These are phyloP conservation scores for Chelon auratus DNA, from an alignment of 2,797 vertebrate genomes.

Conservation along the genomic window DNA sequence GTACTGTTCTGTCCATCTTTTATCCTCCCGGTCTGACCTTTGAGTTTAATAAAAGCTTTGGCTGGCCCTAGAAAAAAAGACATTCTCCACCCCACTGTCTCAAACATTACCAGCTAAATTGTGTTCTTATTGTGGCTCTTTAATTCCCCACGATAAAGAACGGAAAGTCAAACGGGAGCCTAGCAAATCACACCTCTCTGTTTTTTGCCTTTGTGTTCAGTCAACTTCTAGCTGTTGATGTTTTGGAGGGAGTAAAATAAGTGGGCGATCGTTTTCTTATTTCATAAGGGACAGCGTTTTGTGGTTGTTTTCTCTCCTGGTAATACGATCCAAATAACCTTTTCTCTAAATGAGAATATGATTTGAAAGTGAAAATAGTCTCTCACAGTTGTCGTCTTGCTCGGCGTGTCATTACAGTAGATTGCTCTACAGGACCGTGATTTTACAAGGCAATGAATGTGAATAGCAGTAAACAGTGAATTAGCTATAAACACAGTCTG, in stretches of 20 bases:
- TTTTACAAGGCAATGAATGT: constrained; percentile 71
- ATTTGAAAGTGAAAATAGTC: constrained; percentile 71
- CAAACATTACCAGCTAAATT: constrained; percentile 51
- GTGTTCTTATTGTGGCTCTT: constrained; percentile 57
- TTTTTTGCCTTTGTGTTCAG: constrained; percentile 31
- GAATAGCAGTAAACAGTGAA: constrained; percentile 62
- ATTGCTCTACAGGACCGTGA: constrained; percentile 65
- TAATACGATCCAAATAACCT: constrained; percentile 68
- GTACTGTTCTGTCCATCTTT: constrained; percentile 58
- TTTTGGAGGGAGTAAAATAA: constrained; percentile 34
- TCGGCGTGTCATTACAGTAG: constrained; percentile 54
- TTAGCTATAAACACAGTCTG: constrained; percentile 72
- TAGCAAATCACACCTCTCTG: constrained; percentile 30
- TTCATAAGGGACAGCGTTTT: constrained; percentile 51
- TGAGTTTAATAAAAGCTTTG: constrained; percentile 64
- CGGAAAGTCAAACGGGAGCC: constrained; percentile 22
- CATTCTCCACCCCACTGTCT: constrained; percentile 43
- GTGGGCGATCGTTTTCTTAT: constrained; percentile 58
- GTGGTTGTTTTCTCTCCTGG: constrained; percentile 42
- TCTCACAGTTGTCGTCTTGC: constrained; percentile 52
- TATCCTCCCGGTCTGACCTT: constrained; percentile 65
- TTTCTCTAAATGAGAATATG: constrained; percentile 69
- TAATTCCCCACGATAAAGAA: constrained; percentile 45
- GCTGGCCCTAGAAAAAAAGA: constrained; percentile 39
- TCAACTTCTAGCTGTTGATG: constrained; percentile 45